phyloP scores from a whole-genome alignment of 2,797 vertebrate species.

The Gymnocypris eckloni region DNA sequence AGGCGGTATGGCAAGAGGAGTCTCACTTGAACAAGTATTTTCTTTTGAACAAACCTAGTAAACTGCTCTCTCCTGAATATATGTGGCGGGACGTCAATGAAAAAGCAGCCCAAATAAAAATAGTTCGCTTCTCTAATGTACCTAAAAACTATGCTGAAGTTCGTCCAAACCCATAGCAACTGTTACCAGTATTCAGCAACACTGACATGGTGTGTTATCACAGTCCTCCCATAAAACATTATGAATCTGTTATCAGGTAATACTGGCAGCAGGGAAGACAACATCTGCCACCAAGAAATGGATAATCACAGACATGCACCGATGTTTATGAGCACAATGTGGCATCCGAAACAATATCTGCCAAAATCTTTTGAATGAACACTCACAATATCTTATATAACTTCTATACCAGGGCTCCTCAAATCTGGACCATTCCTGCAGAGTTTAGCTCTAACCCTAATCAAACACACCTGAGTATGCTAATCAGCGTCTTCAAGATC shows the following conservation, averaged over 20 bases:
- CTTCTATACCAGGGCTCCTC: too few relatives aligned
- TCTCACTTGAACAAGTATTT: constrained; percentile 82
- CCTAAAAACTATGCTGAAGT: constrained; percentile 69
- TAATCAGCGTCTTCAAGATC: too few relatives aligned
- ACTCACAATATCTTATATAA: neutral
- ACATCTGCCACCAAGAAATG: too few relatives aligned
- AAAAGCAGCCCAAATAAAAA: neutral
- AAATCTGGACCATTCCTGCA: too few relatives aligned
- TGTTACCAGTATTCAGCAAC: neutral
- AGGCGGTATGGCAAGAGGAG: constrained; percentile 83
- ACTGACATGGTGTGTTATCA: neutral
- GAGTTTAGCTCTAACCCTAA: too few relatives aligned
- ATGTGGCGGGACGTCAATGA: constrained; percentile 76
- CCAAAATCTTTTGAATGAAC: neutral
- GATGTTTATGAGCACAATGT: neutral
- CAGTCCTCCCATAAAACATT: too few relatives aligned
- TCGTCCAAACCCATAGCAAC: constrained; percentile 56
- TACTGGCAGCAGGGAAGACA: neutral
- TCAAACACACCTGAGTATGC: too few relatives aligned
- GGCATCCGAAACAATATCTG: neutral
- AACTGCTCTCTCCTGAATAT: constrained; percentile 81
- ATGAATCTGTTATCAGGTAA: too few relatives aligned
- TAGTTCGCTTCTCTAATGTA: constrained; percentile 62
- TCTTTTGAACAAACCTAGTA: constrained; percentile 78
- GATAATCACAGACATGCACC: neutral